Conservation (phyloP, 2,797 vertebrate genomes). For the Bovichtus diacanthus region DNA sequence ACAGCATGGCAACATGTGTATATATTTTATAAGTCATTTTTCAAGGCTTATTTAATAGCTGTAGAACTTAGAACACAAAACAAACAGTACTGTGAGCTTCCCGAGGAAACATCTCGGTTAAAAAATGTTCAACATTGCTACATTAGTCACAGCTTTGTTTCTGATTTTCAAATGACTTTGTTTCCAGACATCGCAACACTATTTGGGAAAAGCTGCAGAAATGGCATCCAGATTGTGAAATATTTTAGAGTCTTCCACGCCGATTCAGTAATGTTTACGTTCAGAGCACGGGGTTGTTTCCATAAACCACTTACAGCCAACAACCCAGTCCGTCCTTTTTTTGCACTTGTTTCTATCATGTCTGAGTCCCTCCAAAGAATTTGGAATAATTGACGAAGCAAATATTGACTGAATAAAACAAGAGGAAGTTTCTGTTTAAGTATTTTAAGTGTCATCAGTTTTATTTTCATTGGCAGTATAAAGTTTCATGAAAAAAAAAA, state of each 20-base stretch:
- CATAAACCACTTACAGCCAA: neutral
- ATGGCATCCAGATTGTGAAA: neutral
- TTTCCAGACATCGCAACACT: constrained; percentile 7
- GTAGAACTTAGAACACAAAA: neutral
- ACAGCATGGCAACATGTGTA: neutral
- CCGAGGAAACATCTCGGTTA: constrained; percentile 7
- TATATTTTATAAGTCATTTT: neutral
- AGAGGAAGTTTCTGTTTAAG: neutral
- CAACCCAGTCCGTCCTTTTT: neutral
- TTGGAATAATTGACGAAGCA: constrained; percentile 10
- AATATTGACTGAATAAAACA: constrained; percentile 53
- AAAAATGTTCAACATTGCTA: neutral
- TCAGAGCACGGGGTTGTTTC: constrained; percentile 6
- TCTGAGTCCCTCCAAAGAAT: constrained; percentile 8
- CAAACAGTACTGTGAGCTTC: neutral
- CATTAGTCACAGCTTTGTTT: neutral
- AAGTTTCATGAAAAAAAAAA: no score
- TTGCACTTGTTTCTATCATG: constrained; percentile 44
- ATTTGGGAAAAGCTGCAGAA: constrained; percentile 6
- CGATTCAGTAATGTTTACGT: constrained; percentile 31
- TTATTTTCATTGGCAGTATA: constrained; percentile 5
- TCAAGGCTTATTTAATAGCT: neutral
- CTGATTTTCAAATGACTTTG: neutral
- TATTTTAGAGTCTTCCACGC: neutral
- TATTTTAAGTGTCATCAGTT: neutral